Percentiles rank a stretch among this genome's conserved stretches.
phyloP scores from a whole-genome alignment of 1,140 invertebrate genomes.

The Drosophila rhopaloa region DNA sequence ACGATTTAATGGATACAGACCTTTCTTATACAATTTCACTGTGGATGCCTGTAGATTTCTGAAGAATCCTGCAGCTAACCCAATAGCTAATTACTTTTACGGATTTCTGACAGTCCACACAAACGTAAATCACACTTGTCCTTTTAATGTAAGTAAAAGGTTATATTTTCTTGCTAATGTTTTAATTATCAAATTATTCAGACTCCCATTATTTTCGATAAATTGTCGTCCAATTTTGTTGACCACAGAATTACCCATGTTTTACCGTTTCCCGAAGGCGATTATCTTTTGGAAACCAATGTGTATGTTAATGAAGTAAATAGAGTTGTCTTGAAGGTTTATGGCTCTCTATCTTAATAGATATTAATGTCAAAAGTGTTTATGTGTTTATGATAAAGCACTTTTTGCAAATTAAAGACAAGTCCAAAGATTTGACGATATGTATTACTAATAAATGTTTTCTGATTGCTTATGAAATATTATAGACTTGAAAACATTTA shows the following conservation, averaged over 20 bases:
- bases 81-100: background rate
- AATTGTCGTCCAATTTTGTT: background rate
- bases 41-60: constrained; percentile 13
- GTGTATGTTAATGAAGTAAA: constrained; percentile 6
- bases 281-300: constrained; percentile 7
- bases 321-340: background rate
- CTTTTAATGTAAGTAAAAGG: constrained; percentile 5
- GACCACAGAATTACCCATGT: constrained; percentile 1
- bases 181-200: background rate
- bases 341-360: constrained; percentile 6
- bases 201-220: background rate
- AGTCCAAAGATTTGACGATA: too few species aligned
- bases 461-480: too few species aligned
- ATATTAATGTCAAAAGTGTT: too few species aligned
- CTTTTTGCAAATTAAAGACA: too few species aligned
- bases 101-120: background rate
- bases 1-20: constrained; percentile 18
- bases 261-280: constrained; percentile 13
- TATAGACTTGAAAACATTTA: too few species aligned
- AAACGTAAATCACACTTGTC: constrained; percentile 21
- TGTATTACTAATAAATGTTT: too few species aligned
- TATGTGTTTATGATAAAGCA: too few species aligned
- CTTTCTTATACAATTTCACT: constrained; percentile 18
- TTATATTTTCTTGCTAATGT: background rate
- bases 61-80: background rate